Conservation (phyloP, 2,888 invertebrate genomes). For the Hypercompe scribonia region DNA sequence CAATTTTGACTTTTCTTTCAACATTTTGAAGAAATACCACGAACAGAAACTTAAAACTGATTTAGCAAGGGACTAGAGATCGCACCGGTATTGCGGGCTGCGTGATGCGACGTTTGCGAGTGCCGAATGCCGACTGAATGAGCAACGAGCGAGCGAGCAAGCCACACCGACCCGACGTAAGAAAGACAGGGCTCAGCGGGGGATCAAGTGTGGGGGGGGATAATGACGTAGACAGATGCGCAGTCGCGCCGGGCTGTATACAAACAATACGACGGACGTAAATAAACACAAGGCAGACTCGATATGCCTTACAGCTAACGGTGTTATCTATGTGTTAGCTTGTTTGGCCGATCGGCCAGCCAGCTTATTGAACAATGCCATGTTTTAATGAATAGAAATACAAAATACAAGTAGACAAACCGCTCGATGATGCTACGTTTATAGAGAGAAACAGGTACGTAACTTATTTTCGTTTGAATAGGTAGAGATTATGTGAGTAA, state of each 20-base stretch:
- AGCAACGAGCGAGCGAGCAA: slow-evolving; percentile 79
- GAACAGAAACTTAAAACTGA: slow-evolving; percentile 52
- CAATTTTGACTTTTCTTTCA: slow-evolving; percentile 82
- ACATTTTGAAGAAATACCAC: slow-evolving; percentile 67
- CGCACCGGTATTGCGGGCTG: slow-evolving; percentile 69
- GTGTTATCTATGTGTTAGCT: slow-evolving; percentile 78
- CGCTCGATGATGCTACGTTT: slow-evolving; percentile 16
- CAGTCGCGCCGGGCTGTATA: slow-evolving; percentile 86
- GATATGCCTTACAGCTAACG: slow-evolving; percentile 72
- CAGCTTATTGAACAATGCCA: slow-evolving; percentile 53
- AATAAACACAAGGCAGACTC: slow-evolving; percentile 83
- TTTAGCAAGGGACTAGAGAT: slow-evolving; percentile 67
- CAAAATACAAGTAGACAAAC: slow-evolving; percentile 25
- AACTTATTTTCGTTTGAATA: neutral
- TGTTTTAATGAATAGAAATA: slow-evolving; percentile 24
- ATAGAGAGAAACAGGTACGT: neutral
- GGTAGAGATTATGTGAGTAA: neutral
- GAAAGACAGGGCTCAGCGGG: slow-evolving; percentile 78
- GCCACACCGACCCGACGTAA: slow-evolving; percentile 77
- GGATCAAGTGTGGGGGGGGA: slow-evolving; percentile 67
- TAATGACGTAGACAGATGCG: slow-evolving; percentile 83
- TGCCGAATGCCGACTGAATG: slow-evolving; percentile 66
- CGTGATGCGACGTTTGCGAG: slow-evolving; percentile 82
- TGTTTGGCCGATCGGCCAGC: slow-evolving; percentile 60
- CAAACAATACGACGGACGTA: slow-evolving; percentile 87